Evolutionary conservation across 2,888 invertebrate species (phyloP), one percentile per base, ranked within the genome.

Genomic region (Dusona sp.): DNA sequence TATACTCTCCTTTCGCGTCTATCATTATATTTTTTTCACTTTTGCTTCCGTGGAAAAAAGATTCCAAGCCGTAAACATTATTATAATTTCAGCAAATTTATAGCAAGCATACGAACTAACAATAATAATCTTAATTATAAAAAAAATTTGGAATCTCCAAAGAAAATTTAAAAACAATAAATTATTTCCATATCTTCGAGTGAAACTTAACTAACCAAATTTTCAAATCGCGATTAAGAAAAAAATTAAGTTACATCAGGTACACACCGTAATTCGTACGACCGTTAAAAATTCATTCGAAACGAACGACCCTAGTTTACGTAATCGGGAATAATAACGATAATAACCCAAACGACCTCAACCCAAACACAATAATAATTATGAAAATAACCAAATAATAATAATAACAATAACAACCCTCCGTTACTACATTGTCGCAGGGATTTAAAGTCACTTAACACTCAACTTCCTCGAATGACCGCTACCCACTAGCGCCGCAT

Each of bases 1-100:
- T 33, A n/a, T 68, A 7, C 25, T 42, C 51, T 3, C 68, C 83
- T 51, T 84, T 16, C 16, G 29, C 61, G 25, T 25, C 13, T 9
- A 1, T 57, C 57, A 7, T 7, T 22, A 54, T 22, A 1, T 54
- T 61, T 61, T 16, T 29, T 61, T 16, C 6, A 16, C 29, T 29
- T 61, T 61, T 29, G 0, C 29, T 29, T 61, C 29, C 29, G 29
- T 16, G 3, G 1, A 29, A 61, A 16, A 61, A 3, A 29, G 6
- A 61, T 29, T 16, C 7, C 16, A 1, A 61, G 6, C 16, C 13
- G 13, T 25, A 25, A 8, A 3, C 25, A 11, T 13, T 42, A 42
- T 11, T 42, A 9, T 11, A 11, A 54, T 22, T 19, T 29, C 25
- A 16, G 0, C 25, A 25, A 25, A 57, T 57, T 57, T 57, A 57